These are phyloP conservation scores for Apteryx mantelli DNA, from an alignment of 2,113 vertebrate species.

Conservation along the genomic window DNA sequence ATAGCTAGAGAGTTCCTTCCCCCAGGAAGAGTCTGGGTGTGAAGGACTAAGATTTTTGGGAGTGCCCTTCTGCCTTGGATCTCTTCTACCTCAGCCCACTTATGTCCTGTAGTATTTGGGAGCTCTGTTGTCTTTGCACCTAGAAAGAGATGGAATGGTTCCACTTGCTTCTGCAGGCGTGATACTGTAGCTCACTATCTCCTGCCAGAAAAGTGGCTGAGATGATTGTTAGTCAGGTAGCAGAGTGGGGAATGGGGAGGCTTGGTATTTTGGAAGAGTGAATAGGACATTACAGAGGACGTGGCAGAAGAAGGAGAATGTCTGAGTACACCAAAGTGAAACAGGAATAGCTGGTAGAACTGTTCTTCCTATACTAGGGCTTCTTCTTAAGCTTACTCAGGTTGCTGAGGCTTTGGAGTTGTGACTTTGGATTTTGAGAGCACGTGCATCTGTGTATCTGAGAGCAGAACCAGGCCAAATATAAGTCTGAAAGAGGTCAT, in stretches of 20 bases:
- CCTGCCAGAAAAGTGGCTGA: rapidly evolving
- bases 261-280: background rate
- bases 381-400: background rate
- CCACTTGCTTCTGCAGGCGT: background rate
- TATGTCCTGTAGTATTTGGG: background rate
- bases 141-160: background rate
- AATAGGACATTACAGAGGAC: background rate
- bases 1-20: background rate
- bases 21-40: background rate
- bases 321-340: background rate
- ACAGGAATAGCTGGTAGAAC: background rate
- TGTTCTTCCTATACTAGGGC: background rate
- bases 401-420: background rate
- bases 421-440: background rate
- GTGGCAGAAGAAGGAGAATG: background rate
- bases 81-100: background rate
- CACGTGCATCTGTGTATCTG: background rate
- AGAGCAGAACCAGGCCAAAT: background rate
- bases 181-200: background rate
- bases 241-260: background rate
- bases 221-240: background rate
- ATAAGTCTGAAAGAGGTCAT: background rate
- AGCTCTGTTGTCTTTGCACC: background rate
- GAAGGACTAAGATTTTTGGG: background rate
- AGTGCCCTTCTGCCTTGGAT: background rate